Evolutionary conservation across 2,888 invertebrate genomes (phyloP).

Genomic region (Cabera pusaria): DNA sequence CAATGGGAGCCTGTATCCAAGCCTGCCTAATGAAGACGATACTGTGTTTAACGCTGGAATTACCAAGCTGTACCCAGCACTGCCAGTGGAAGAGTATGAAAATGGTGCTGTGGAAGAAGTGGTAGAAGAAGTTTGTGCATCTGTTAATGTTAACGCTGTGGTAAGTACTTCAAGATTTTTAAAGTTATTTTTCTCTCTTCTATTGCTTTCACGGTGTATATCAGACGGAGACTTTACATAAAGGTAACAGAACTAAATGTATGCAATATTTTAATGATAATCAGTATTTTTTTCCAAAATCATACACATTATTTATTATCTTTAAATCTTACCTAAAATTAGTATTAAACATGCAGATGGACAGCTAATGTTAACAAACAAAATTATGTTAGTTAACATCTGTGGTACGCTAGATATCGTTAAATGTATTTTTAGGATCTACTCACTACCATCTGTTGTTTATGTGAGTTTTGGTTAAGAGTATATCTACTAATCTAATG

Average conservation of each 20-base stretch:
- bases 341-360: too few relatives aligned
- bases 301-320: too few relatives aligned
- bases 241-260: too few relatives aligned
- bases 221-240: too few relatives aligned
- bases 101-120: constrained; percentile 72
- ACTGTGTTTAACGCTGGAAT: constrained; percentile 55
- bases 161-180: constrained; percentile 50
- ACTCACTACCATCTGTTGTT: constrained; percentile 1
- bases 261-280: too few relatives aligned
- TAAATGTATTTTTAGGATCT: constrained; percentile 15
- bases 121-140: constrained; percentile 67
- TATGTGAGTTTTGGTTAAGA: too few relatives aligned
- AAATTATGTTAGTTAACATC: too few relatives aligned
- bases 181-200: neutral
- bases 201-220: too few relatives aligned
- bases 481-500: too few relatives aligned
- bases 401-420: constrained; percentile 11
- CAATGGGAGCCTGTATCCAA: constrained; percentile 63
- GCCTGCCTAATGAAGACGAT: constrained; percentile 64
- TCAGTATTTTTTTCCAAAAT: too few relatives aligned
- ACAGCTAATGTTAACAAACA: too few relatives aligned
- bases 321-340: too few relatives aligned
- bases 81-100: constrained; percentile 74
- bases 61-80: constrained; percentile 62
- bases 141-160: constrained; percentile 68